Conservation (phyloP, 2,888 invertebrate species). For the Acholoe squamosa region DNA sequence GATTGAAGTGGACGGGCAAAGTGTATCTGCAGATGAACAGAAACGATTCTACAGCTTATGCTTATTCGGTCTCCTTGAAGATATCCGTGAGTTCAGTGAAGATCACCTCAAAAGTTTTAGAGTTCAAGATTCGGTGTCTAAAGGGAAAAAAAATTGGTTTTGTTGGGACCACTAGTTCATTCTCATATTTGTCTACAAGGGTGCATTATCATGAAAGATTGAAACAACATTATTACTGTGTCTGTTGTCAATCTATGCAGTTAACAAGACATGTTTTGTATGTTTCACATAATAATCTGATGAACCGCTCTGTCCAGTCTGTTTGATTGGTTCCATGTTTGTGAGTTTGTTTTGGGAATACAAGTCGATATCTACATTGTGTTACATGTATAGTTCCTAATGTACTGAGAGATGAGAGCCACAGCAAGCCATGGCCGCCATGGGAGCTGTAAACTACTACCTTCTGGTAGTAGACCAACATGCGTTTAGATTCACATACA, state of each 20-base stretch:
- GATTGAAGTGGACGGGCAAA: no score
- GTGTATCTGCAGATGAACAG: no score
- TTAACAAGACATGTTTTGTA: constrained; percentile 11
- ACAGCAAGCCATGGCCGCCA: background rate
- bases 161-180: background rate
- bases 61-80: no score
- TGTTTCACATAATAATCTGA: background rate
- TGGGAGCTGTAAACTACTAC: background rate
- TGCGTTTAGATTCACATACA: background rate
- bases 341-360: constrained; percentile 26
- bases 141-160: background rate
- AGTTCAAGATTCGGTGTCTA: background rate
- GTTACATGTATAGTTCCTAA: background rate
- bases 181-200: background rate
- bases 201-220: constrained; percentile 11
- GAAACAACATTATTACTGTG: background rate
- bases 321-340: background rate
- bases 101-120: no score
- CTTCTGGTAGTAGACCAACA: background rate
- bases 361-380: background rate
- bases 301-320: background rate
- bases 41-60: no score
- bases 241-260: constrained; percentile 41
- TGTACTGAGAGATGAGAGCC: background rate
- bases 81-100: no score